Conservation (phyloP, 2,797 vertebrate species). For the Cossypha dichroa region DNA sequence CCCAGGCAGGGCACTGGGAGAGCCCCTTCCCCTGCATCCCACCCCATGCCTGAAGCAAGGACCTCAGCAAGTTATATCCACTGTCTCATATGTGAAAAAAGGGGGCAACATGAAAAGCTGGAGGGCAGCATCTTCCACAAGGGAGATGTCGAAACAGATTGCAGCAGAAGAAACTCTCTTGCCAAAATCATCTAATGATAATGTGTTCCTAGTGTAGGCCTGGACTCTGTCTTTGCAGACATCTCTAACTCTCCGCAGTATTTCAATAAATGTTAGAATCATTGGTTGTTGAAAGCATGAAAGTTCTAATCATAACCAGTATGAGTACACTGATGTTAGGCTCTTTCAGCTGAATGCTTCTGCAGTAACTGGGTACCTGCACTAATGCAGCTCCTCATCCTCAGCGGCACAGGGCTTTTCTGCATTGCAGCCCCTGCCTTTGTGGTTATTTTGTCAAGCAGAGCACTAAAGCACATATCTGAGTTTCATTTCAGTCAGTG, state of each 20-base stretch:
- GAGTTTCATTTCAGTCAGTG: not conserved
- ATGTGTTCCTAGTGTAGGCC: fast-evolving
- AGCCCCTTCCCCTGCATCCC: not conserved
- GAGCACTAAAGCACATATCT: not conserved
- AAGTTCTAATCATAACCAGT: not conserved
- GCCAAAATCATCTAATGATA: not conserved
- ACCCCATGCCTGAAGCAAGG: fast-evolving
- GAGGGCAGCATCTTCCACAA: not conserved
- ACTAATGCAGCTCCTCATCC: not conserved
- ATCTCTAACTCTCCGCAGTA: not conserved
- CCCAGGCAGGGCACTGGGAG: not conserved
- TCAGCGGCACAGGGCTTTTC: not conserved
- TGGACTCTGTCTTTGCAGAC: not conserved
- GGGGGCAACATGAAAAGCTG: fast-evolving
- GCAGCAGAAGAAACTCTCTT: not conserved
- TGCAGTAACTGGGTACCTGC: not conserved
- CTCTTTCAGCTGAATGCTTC: not conserved
- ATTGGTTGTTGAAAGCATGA: not conserved
- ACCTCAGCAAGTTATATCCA: not conserved
- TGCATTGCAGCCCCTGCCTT: not conserved
- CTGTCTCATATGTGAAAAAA: not conserved
- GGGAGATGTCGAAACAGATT: not conserved
- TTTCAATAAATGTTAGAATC: not conserved
- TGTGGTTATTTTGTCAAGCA: not conserved
- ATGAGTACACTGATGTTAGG: not conserved